phyloP scores from a whole-genome alignment of 2,113 vertebrate species.

The Solea solea region DNA sequence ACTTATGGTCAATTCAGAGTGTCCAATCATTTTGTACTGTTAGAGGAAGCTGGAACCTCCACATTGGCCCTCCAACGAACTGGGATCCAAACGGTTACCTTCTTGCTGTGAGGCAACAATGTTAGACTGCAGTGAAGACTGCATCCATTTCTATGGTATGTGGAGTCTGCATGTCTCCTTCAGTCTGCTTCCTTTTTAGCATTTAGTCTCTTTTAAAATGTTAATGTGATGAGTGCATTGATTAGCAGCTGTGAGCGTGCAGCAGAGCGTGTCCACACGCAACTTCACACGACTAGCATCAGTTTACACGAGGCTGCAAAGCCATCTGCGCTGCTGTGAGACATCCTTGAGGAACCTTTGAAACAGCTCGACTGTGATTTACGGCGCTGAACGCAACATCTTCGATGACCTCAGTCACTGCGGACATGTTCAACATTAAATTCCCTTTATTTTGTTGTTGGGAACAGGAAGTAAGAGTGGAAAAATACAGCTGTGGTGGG shows the following conservation, averaged over 20 bases:
- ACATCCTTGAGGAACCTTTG: background rate
- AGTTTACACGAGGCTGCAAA: too few species aligned
- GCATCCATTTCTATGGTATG: too few species aligned
- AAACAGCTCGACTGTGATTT: background rate
- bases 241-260: background rate
- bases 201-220: conserved; percentile 6
- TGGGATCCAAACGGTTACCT: too few species aligned
- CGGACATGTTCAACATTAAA: conserved; percentile 11
- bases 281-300: background rate
- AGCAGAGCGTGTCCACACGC: background rate
- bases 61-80: too few species aligned
- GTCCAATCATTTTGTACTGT: too few species aligned
- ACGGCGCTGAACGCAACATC: background rate
- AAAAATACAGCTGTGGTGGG: conserved; percentile 27
- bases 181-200: background rate
- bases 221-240: background rate
- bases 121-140: too few species aligned
- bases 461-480: conserved; percentile 59
- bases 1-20: too few species aligned
- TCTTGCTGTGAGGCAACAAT: too few species aligned
- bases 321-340: background rate
- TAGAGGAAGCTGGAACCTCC: too few species aligned
- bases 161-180: background rate
- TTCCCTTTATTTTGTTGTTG: conserved; percentile 34
- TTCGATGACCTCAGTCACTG: conserved; percentile 10